Evolutionary conservation across 2,113 vertebrate species (phyloP).

Genomic region (Dromaius novaehollandiae): DNA sequence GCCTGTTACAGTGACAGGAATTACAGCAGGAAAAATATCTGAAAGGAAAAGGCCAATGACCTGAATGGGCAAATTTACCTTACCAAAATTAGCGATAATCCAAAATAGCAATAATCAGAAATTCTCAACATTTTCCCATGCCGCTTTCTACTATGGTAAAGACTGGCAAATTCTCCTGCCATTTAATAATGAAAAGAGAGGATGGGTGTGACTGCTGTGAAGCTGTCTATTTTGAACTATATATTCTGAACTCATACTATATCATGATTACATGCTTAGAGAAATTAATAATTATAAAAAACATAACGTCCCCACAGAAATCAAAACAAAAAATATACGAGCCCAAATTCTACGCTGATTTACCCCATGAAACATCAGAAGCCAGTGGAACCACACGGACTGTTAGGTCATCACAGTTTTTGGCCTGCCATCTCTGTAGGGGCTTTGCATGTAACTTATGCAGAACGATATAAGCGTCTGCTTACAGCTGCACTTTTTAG

Average conservation of each 20-base stretch:
- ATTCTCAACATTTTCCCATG: neutral
- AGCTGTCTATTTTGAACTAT: neutral
- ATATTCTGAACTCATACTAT: neutral
- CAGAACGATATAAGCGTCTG: neutral
- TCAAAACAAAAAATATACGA: neutral
- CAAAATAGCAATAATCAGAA: neutral
- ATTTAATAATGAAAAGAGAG: neutral
- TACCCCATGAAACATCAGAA: neutral
- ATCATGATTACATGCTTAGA: neutral
- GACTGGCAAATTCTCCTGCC: neutral
- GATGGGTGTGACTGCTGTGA: neutral
- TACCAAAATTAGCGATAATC: neutral
- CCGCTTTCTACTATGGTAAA: neutral
- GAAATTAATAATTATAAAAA: neutral
- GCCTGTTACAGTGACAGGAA: neutral
- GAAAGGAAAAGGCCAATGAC: neutral
- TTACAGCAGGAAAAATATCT: neutral
- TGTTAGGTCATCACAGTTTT: neutral
- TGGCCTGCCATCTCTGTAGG: neutral
- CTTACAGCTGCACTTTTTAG: constrained; percentile 30
- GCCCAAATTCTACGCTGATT: neutral
- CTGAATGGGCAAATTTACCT: neutral
- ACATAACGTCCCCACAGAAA: neutral
- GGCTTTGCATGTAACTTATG: neutral
- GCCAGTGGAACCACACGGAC: neutral